A percentile compares a stretch with the other conserved stretches of the same genome.
phyloP scores from a whole-genome alignment of 1,140 invertebrate genomes.

The Odontomachus brunneus region DNA sequence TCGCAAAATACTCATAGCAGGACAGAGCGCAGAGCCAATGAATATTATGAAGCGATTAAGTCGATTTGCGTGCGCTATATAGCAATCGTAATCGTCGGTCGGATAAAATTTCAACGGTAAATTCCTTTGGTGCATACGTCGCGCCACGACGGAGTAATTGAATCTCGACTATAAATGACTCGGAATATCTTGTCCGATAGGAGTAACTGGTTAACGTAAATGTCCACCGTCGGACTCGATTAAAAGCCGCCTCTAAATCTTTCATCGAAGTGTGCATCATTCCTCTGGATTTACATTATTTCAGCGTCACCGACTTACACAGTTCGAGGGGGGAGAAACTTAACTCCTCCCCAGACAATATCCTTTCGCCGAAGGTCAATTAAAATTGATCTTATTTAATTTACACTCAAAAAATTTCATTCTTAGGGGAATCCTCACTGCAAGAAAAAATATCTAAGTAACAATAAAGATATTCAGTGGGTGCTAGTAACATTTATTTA shows the following conservation, averaged over 20 bases:
- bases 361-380: background rate
- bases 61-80: background rate
- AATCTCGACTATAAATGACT: slow-evolving; percentile 38
- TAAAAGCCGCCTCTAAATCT: slow-evolving; percentile 6
- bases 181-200: background rate
- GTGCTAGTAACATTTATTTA: too few relatives aligned
- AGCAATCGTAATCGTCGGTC: slow-evolving; percentile 7
- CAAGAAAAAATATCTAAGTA: too few relatives aligned
- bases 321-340: background rate
- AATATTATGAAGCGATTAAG: slow-evolving; percentile 42
- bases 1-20: slow-evolving; percentile 36
- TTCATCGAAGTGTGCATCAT: background rate
- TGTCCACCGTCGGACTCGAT: background rate
- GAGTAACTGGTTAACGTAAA: slow-evolving; percentile 19
- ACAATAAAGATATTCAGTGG: too few relatives aligned
- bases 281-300: slow-evolving; percentile 9
- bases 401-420: too few relatives aligned
- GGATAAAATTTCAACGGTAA: slow-evolving; percentile 41
- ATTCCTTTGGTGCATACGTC: background rate
- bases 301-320: background rate
- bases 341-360: background rate
- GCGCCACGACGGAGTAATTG: slow-evolving; percentile 28
- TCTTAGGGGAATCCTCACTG: too few relatives aligned
- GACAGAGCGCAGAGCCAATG: slow-evolving; percentile 9
- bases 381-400: background rate